Evolutionary conservation across 2,888 invertebrate species (phyloP).

Genomic region (Thumatha senex): DNA sequence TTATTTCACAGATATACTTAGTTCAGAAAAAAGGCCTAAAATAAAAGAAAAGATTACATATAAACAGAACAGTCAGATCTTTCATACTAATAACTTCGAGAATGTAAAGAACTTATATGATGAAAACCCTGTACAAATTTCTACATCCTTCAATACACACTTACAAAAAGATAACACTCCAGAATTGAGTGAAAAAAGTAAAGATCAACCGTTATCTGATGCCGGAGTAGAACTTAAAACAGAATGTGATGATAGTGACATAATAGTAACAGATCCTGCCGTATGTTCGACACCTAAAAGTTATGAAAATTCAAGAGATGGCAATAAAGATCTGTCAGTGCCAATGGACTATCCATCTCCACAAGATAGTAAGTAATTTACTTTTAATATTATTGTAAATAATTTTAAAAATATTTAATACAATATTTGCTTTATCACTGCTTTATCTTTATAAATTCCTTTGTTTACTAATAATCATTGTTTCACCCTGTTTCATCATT

Average conservation of each 20-base stretch:
- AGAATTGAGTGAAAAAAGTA: slow-evolving; percentile 55
- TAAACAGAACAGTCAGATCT: slow-evolving; percentile 54
- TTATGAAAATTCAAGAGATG: slow-evolving; percentile 62
- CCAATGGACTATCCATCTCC: slow-evolving; percentile 69
- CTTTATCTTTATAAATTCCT: slow-evolving; percentile 13
- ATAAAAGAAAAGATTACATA: slow-evolving; percentile 62
- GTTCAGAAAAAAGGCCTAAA: slow-evolving; percentile 71
- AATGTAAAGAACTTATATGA: slow-evolving; percentile 65
- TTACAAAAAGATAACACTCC: slow-evolving; percentile 47
- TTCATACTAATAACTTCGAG: slow-evolving; percentile 59
- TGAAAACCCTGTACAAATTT: slow-evolving; percentile 64
- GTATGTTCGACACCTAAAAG: slow-evolving; percentile 67
- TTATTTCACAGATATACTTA: slow-evolving; percentile 65
- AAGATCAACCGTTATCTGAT: slow-evolving; percentile 51
- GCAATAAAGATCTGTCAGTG: slow-evolving; percentile 57
- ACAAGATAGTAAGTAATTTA: slow-evolving; percentile 74
- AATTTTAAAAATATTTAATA: not conserved
- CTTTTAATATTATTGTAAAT: slow-evolving; percentile 7
- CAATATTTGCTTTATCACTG: slow-evolving; percentile 7
- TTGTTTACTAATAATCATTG: slow-evolving; percentile 50
- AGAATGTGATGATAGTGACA: slow-evolving; percentile 77
- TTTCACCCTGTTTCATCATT: slow-evolving; percentile 39
- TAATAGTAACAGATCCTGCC: slow-evolving; percentile 73
- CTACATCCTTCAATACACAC: slow-evolving; percentile 56
- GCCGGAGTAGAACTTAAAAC: slow-evolving; percentile 67